Evolutionary conservation across 64 coral and sea anemone species (phyloP), one percentile per base, ranked within the genome.

Genomic region (Acropora tenuis): DNA sequence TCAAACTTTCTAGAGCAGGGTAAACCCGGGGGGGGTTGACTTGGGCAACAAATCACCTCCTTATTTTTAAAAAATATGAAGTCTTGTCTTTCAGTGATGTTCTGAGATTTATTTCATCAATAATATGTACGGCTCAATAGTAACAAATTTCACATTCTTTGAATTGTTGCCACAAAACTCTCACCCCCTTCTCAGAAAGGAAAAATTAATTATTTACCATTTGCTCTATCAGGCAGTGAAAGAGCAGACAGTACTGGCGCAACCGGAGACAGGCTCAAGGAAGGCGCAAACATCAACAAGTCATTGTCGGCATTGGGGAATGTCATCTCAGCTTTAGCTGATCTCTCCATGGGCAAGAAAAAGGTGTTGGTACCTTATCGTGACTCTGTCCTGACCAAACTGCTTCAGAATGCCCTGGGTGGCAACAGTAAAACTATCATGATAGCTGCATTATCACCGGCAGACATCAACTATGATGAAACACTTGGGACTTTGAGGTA

Each of bases 341-440:
- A 99, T 43, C 75, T 99, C 42, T 99, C 97, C 63, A 95, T 99
- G 97, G 97, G 97, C 6, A 99, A 99, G 76, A 99, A 99, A 79
- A 99, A 99, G 72, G 97, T 99, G 16, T 42, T 99, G 91, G 97
- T 99, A 30, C 97, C 97, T 4, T 99, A 99, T 73, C 97, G 97
- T 46, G 97, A 99, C 47, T 99, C 97, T 47, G 97, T 96, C 1
- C 91, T 99, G 3, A 99, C 97, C 8, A 99, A 99, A 67, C 68
- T 99, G 53, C 79, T 99, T 42, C 97, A 99, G 86, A 99, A 96
- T 99, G 97, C 97, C 46, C 71, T 99, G 89, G 97, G 97, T 89
- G 97, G 97, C 9, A 99, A 99, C 88, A 99, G 97, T 66, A 99
- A 99, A 41, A 99, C 97, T 3, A 99, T 99, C 57, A 99, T 99